Base-by-base conservation (phyloP, 1,140 invertebrate species). In the Tetramorium parvispinum region DNA sequence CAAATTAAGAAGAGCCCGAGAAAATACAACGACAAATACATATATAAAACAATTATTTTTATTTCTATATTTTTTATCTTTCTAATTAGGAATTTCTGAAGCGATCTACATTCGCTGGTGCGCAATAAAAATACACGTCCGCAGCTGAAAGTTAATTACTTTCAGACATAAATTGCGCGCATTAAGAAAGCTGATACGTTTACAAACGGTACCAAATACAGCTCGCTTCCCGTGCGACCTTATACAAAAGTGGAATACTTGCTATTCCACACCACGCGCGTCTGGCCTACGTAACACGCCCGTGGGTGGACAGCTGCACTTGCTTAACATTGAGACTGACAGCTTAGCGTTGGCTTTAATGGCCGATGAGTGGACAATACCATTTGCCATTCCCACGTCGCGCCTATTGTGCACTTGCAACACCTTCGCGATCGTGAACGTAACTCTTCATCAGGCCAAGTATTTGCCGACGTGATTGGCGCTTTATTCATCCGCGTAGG, bases 271-370 rank as follows among this genome's bases (percentile, higher is more conserved):
- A 8, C 46, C 46, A 78, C 87, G 24, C 43, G n/a, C 7, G 40
- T 82, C 43, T 55, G 46, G 11, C 43, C 73, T 51, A 86, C 76
- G 55, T 87, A 66, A 78, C 27, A 13, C 65, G 85, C 32, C 32
- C 81, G 86, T 85, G 61, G 82, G 86, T 75, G 81, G 53, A 73
- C 13, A n/a, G 16, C 18, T 61, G 51, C 21, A 82, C 55, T 57
- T 43, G 57, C 37, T 75, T 10, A 85, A 85, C 59, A 76, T 11
- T 46, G 40, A 65, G 27, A 78, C 27, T 68, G 68, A 16, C 46
- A 13, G 46, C 43, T 63, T 59, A 55, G 63, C 51, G 85, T 78
- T 43, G 27, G 55, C 86, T 66, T 75, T 63, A 83, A 66, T 53
- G 27, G 43, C 21, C 49, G 57, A 51, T 63, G 24, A 68, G 59